Evolutionary conservation across 2,113 vertebrate species (phyloP), one percentile per base, ranked within the genome.

Genomic region (Petrocephalus zakoni): DNA sequence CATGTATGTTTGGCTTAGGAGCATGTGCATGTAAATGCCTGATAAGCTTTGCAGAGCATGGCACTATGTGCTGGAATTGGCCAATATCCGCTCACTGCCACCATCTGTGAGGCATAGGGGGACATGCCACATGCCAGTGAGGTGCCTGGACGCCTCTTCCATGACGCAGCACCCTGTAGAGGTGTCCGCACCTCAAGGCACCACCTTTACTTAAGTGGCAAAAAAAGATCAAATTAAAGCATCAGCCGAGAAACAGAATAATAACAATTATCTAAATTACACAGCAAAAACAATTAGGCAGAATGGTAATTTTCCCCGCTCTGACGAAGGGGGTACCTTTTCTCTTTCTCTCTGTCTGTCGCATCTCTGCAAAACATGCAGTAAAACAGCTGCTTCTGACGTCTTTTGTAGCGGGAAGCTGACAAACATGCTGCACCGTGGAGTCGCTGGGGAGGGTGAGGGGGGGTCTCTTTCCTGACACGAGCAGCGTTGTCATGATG

Each of bases 201-300:
- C 61, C 61, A 8, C 61, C 61, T 68, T 68, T 68, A 68, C 61
- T 68, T 68, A 68, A 68, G 72, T 78, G 72, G 29, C 72, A 78
- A 78, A 37, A 78, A 78, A 17, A 19, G 72, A 78, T 78, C 34
- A 42, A 78, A 78, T 78, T 78, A 78, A 78, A 78, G 0, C 72
- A 19, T 37, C 34, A 19, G 37, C n/a, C 25, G 25, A 29, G 61
- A 9, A 68, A n/a, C 25, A 68, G 61, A 68, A 68, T 68, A 68
- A 68, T 83, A 52, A 84, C 42, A 47, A 85, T 85, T 51, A 85
- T 85, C 82, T 85, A 85, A 85, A 85, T 49, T 85, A 22, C 82
- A 85, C 46, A 51, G 82, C n/a, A 85, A 51, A 51, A 85, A 85
- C 82, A 85, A 85, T 85, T 85, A 85, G 82, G 21, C 82, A 25